A percentile compares a stretch with the other conserved stretches of the same genome.
These are phyloP conservation scores for Drosophila aldrichi DNA, from an alignment of 2,888 invertebrate genomes.

Conservation along the genomic window DNA sequence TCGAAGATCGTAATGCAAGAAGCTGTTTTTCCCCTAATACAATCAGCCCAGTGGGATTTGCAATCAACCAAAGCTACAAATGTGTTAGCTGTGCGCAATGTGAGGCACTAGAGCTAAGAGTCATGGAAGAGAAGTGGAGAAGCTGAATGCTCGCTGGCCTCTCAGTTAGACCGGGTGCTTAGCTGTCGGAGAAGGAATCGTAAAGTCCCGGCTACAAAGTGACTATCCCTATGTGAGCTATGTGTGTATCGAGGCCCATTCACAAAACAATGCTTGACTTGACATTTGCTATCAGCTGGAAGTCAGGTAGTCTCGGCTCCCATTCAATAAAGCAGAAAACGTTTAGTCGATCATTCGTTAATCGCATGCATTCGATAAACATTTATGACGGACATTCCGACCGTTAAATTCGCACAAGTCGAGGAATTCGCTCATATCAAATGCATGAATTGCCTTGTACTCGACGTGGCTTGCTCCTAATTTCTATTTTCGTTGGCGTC, in stretches of 20 bases:
- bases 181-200: not conserved
- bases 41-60: too few relatives aligned
- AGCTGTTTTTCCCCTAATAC: too few relatives aligned
- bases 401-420: constrained; percentile 2
- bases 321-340: constrained; percentile 2
- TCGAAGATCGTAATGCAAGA: too few relatives aligned
- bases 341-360: not conserved
- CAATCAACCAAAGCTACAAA: too few relatives aligned
- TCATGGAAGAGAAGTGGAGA: too few relatives aligned
- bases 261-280: not conserved
- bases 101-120: not conserved
- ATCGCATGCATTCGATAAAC: constrained; percentile 27
- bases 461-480: constrained; percentile 5
- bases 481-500: constrained; percentile 13
- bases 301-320: not conserved
- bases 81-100: not conserved
- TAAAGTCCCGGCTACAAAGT: too few relatives aligned
- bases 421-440: constrained; percentile 4
- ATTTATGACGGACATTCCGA: constrained; percentile 14
- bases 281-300: not conserved
- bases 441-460: constrained; percentile 1
- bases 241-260: too few relatives aligned
- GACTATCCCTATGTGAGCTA: too few relatives aligned
- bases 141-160: not conserved
- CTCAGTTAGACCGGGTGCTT: not conserved